Evolutionary conservation across 2,113 vertebrate genomes (phyloP).

Genomic region (Callipepla californica): DNA sequence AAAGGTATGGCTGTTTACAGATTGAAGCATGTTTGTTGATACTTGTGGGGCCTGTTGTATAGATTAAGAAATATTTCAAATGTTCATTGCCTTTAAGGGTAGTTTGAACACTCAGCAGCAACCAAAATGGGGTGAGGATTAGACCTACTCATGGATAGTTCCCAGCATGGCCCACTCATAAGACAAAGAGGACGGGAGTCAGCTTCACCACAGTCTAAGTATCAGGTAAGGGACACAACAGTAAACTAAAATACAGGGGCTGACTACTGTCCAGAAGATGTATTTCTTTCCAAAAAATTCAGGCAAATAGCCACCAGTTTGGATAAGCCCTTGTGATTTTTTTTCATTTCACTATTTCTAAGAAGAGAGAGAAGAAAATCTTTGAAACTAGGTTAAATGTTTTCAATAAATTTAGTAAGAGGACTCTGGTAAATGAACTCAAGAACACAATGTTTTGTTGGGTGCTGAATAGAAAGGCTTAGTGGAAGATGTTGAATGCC

Average conservation of each 20-base stretch:
- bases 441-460: not conserved
- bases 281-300: not conserved
- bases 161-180: not conserved
- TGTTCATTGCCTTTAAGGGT: not conserved
- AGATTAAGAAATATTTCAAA: not conserved
- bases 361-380: not conserved
- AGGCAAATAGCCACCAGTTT: not conserved
- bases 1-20: not conserved
- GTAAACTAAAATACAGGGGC: not conserved
- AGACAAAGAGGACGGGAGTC: not conserved
- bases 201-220: not conserved
- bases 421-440: not conserved
- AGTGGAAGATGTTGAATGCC: not conserved
- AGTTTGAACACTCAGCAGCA: not conserved
- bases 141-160: not conserved
- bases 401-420: not conserved
- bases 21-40: not conserved
- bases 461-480: not conserved
- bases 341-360: not conserved
- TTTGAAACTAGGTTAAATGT: accelerated
- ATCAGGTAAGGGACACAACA: not conserved
- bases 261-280: not conserved
- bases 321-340: not conserved
- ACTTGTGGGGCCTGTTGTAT: not conserved
- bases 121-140: accelerated